A percentile compares a stretch with the other conserved stretches of the same genome.
Evolutionary conservation across 2,888 invertebrate genomes (phyloP).

Genomic region (Drosophila helvetica): DNA sequence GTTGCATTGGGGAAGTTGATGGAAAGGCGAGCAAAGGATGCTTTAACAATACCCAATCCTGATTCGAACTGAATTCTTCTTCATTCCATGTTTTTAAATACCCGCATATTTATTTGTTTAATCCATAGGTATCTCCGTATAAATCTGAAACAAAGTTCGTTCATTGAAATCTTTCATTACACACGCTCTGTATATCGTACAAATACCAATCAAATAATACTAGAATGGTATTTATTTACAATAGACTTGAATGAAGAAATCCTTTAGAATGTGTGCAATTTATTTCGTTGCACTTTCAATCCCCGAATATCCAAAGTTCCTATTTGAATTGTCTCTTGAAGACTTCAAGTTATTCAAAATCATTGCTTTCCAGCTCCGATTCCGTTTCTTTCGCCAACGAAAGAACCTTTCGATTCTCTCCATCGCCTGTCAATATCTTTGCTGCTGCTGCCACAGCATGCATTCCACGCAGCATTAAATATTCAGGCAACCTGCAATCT

Average conservation of each 20-base stretch:
- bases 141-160: neutral
- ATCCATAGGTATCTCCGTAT: too few relatives aligned
- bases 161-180: neutral
- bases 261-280: too few relatives aligned
- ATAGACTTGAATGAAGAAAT: too few relatives aligned
- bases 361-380: neutral
- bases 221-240: too few relatives aligned
- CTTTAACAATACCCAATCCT: neutral
- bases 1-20: too few relatives aligned
- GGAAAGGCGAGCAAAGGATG: neutral
- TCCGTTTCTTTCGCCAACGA: neutral
- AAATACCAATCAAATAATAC: neutral
- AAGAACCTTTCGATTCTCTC: neutral
- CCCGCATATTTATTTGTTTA: too few relatives aligned
- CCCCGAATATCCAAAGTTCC: too few relatives aligned
- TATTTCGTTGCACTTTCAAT: neutral
- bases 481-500: conserved; percentile 38
- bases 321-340: neutral
- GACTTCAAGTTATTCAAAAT: neutral
- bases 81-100: neutral
- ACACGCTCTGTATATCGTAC: neutral
- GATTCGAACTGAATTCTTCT: neutral
- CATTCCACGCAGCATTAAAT: conserved; percentile 16
- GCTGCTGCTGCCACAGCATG: too few relatives aligned
- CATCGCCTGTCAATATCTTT: conserved; percentile 8